phyloP scores from a whole-genome alignment of 2,113 vertebrate species.

The Nothocercus julius region DNA sequence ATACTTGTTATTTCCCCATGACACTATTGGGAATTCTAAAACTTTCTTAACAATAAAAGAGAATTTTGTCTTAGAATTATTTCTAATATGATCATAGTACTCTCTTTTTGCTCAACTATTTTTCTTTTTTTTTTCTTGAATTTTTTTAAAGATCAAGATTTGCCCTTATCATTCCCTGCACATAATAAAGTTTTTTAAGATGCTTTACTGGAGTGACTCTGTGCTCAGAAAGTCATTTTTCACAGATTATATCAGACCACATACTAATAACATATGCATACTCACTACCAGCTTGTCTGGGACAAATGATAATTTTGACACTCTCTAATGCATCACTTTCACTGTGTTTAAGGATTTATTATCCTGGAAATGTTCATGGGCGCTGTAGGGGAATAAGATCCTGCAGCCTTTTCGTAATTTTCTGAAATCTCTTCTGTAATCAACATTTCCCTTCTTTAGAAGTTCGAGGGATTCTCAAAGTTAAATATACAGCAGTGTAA shows the following conservation, averaged over 20 bases:
- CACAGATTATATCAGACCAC: conserved; percentile 35
- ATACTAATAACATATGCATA: conserved; percentile 59
- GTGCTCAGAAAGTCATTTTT: conserved; percentile 41
- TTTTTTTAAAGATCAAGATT: neutral
- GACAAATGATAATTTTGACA: conserved; percentile 68
- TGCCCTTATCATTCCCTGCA: neutral
- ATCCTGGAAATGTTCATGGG: neutral
- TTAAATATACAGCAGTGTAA: neutral
- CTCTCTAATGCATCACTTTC: conserved; percentile 52
- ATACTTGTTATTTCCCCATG: neutral
- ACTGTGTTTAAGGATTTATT: conserved; percentile 51
- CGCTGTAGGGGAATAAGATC: neutral
- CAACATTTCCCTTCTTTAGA: neutral
- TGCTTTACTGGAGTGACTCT: conserved; percentile 22
- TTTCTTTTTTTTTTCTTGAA: neutral
- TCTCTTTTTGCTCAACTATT: neutral
- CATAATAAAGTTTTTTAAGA: neutral
- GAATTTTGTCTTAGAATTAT: neutral
- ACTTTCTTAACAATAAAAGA: neutral
- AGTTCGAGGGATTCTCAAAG: neutral
- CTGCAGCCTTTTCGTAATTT: neutral
- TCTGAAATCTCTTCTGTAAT: conserved; percentile 20
- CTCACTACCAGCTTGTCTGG: conserved; percentile 55
- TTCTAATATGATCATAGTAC: neutral
- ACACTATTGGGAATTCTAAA: neutral